Evolutionary conservation across 2,113 vertebrate species (phyloP).

Genomic region (Hepsetus odoe): DNA sequence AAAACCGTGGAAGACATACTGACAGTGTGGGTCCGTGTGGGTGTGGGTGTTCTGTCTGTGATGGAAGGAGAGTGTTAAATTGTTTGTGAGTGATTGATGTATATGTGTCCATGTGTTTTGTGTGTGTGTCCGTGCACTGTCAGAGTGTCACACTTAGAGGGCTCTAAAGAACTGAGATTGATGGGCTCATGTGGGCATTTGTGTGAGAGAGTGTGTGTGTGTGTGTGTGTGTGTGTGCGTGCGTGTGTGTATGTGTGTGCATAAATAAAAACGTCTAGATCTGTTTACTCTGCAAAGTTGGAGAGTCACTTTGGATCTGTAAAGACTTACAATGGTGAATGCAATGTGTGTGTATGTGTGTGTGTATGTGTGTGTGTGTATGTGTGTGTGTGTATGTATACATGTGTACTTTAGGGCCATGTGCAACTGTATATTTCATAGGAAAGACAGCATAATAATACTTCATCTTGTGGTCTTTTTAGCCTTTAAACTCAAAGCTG

Average conservation of each 20-base stretch:
- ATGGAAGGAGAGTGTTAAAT: background rate
- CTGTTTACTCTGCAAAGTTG: background rate
- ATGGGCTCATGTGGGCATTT: no score
- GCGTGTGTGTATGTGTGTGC: background rate
- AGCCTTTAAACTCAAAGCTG: no score
- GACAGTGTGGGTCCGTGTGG: slow-evolving; percentile 20
- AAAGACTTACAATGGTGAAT: background rate
- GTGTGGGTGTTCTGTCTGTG: slow-evolving; percentile 3
- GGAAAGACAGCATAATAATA: no score
- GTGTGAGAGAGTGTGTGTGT: background rate
- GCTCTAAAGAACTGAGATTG: no score
- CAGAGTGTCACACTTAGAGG: no score
- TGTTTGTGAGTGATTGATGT: background rate
- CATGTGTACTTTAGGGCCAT: no score
- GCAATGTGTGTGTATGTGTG: background rate
- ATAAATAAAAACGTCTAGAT: background rate
- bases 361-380: background rate
- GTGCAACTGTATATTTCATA: no score
- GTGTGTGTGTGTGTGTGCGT: background rate
- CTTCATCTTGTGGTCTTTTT: no score
- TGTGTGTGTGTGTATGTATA: no score
- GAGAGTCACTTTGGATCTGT: background rate
- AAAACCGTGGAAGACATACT: slow-evolving; percentile 39
- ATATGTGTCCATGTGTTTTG: no score
- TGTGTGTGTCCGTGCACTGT: no score